These are phyloP conservation scores for Asarcornis scutulata DNA, from an alignment of 2,113 vertebrate species.

Conservation along the genomic window DNA sequence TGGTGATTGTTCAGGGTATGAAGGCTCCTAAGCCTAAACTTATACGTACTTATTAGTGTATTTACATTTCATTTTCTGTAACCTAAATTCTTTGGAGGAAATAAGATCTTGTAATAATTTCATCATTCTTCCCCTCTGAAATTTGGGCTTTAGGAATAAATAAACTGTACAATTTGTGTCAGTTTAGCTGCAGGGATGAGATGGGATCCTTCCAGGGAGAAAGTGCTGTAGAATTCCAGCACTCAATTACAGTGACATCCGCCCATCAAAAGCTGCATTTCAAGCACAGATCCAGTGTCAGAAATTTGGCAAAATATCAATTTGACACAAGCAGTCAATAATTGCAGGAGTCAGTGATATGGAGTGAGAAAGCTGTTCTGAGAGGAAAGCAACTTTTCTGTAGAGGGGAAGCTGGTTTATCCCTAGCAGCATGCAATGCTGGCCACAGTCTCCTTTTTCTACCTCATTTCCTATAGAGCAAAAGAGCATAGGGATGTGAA, in stretches of 20 bases:
- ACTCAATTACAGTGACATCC: not conserved
- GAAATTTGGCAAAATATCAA: not conserved
- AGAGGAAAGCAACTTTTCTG: not conserved
- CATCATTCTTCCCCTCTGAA: not conserved
- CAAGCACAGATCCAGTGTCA: not conserved
- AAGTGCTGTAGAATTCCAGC: not conserved
- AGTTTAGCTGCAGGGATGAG: not conserved
- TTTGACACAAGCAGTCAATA: not conserved
- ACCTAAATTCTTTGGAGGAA: not conserved
- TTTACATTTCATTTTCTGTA: not conserved
- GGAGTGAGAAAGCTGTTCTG: not conserved
- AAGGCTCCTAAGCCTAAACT: not conserved
- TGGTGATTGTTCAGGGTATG: not conserved
- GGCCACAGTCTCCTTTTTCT: not conserved
- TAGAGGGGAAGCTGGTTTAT: not conserved
- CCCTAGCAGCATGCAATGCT: not conserved
- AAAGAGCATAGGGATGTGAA: conserved; percentile 1
- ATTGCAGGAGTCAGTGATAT: not conserved
- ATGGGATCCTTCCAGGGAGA: not conserved
- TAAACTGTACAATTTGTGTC: not conserved
- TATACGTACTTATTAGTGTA: too few relatives aligned
- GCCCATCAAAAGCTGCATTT: not conserved
- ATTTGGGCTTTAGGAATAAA: not conserved
- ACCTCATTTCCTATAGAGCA: not conserved
- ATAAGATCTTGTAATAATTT: not conserved